These are phyloP conservation scores for Muntiacus reevesi DNA, from an alignment of 2,113 vertebrate species.

Conservation along the genomic window DNA sequence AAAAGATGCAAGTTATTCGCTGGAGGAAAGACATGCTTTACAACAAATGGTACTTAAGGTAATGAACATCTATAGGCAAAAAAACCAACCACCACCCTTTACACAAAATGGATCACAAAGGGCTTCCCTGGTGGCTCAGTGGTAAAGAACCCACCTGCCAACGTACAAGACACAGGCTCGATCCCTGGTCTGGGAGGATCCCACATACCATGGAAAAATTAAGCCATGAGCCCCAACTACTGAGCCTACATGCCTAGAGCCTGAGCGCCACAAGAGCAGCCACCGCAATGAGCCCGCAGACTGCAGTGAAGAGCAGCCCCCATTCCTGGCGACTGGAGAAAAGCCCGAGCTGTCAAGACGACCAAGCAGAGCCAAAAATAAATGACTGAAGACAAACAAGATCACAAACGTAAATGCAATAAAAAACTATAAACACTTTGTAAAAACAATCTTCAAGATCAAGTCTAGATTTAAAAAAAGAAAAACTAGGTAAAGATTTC, in stretches of 20 bases:
- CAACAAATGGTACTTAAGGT: neutral
- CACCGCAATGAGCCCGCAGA: rapidly evolving
- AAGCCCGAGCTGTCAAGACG: rapidly evolving
- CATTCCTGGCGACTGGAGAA: rapidly evolving
- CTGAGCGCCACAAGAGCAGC: neutral
- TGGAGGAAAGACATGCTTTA: neutral
- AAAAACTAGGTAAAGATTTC: neutral
- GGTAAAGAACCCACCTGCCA: neutral
- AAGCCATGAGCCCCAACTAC: neutral
- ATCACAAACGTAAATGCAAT: neutral
- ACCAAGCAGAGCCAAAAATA: neutral
- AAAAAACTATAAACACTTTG: neutral
- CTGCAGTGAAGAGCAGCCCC: neutral
- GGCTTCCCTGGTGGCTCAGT: neutral
- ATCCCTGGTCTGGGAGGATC: neutral
- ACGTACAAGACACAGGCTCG: neutral
- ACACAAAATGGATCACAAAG: neutral
- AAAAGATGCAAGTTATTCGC: neutral
- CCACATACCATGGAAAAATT: neutral
- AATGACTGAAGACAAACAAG: neutral
- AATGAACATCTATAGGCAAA: neutral
- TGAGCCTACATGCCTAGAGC: too few relatives aligned
- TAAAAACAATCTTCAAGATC: neutral
- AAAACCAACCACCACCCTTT: neutral
- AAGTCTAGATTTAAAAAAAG: neutral